phyloP scores from a whole-genome alignment of 2,888 invertebrate genomes.

The Cenopis cana region DNA sequence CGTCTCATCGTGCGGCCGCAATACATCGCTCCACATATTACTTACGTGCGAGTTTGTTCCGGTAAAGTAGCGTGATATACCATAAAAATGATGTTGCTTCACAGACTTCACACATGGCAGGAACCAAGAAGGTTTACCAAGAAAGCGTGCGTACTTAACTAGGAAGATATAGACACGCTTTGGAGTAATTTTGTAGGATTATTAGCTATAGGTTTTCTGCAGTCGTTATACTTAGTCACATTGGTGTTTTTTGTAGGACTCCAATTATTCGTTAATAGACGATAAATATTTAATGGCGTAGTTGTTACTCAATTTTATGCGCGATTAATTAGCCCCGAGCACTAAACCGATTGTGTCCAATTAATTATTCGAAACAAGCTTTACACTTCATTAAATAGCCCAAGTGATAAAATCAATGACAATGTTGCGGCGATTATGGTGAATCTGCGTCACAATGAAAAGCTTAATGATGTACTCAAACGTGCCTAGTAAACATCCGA shows the following conservation, averaged over 20 bases:
- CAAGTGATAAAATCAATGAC: slow-evolving; percentile 58
- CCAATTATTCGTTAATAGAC: background rate
- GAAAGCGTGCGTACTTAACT: slow-evolving; percentile 42
- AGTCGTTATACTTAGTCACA: background rate
- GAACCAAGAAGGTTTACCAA: slow-evolving; percentile 42
- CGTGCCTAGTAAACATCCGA: slow-evolving; percentile 63
- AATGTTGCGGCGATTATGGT: slow-evolving; percentile 55
- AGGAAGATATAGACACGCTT: slow-evolving; percentile 16
- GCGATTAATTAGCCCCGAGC: background rate
- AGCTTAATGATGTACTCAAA: slow-evolving; percentile 63
- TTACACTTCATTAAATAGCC: slow-evolving; percentile 50
- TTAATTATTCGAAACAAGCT: slow-evolving; percentile 13
- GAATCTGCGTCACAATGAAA: slow-evolving; percentile 62
- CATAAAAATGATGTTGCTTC: slow-evolving; percentile 62
- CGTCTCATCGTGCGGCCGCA: slow-evolving; percentile 81
- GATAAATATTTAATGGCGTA: background rate
- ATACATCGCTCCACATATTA: slow-evolving; percentile 80
- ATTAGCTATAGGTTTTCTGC: background rate
- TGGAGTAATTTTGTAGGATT: background rate
- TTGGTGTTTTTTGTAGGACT: background rate
- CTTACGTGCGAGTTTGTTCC: slow-evolving; percentile 79
- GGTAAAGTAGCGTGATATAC: slow-evolving; percentile 71
- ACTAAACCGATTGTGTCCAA: slow-evolving; percentile 14
- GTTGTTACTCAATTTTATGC: slow-evolving; percentile 15
- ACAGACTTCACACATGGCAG: slow-evolving; percentile 54